A percentile compares a stretch with the other conserved stretches of the same genome.
These are phyloP conservation scores for Camponotus fellah DNA, from an alignment of 2,888 invertebrate genomes.

Conservation along the genomic window DNA sequence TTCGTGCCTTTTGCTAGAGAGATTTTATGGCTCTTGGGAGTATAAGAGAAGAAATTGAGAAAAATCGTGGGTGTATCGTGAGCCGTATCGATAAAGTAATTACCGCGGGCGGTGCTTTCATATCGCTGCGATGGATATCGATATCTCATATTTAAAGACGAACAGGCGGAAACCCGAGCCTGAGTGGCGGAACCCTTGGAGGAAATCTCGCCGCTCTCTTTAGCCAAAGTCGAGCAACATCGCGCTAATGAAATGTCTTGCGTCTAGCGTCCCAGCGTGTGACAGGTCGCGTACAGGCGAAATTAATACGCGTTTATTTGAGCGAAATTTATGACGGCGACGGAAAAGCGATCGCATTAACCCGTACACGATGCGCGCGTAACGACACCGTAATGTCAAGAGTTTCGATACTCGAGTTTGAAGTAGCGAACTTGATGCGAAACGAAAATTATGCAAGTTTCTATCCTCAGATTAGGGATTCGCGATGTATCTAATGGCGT, in stretches of 20 bases:
- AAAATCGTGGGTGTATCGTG: slow-evolving; percentile 78
- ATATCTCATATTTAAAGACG: slow-evolving; percentile 53
- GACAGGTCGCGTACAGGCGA: slow-evolving; percentile 11
- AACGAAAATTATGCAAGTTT: slow-evolving; percentile 77
- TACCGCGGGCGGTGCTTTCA: slow-evolving; percentile 82
- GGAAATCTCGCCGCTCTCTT: background rate
- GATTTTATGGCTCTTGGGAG: slow-evolving; percentile 64
- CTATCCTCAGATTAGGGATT: slow-evolving; percentile 81
- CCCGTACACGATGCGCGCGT: slow-evolving; percentile 56
- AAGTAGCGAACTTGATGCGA: slow-evolving; percentile 68
- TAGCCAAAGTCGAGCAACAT: background rate
- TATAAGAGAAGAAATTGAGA: slow-evolving; percentile 80
- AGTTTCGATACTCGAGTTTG: slow-evolving; percentile 67
- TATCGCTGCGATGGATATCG: slow-evolving; percentile 71
- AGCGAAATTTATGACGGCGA: slow-evolving; percentile 30
- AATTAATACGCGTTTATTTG: slow-evolving; percentile 42
- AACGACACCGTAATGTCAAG: slow-evolving; percentile 61
- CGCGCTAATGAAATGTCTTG: slow-evolving; percentile 27
- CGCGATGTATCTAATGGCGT: slow-evolving; percentile 83
- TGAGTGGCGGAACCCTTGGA: slow-evolving; percentile 25
- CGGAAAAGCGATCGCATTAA: slow-evolving; percentile 11
- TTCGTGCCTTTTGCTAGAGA: slow-evolving; percentile 58
- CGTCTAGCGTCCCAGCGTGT: background rate
- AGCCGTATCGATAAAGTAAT: slow-evolving; percentile 84
- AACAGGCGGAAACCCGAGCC: slow-evolving; percentile 40